Percentiles rank a stretch among this genome's conserved stretches.
Evolutionary conservation across 2,888 invertebrate genomes (phyloP).

Genomic region (Mythimna albipuncta): DNA sequence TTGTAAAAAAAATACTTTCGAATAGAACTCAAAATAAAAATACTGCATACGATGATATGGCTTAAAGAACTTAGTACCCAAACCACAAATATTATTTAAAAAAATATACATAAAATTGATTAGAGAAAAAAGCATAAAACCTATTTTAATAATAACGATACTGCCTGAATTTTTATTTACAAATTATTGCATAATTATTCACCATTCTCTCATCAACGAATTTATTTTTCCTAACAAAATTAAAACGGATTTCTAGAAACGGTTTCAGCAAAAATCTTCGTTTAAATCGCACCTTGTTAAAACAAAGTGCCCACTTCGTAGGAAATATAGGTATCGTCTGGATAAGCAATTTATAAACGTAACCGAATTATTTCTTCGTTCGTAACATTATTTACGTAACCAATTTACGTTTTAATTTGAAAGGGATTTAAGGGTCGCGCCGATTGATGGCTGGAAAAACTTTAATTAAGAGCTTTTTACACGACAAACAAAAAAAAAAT

Average conservation of each 20-base stretch:
- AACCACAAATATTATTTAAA: too few species aligned
- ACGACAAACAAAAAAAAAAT: background rate
- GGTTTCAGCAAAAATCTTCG: constrained; percentile 35
- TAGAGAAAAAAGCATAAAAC: too few species aligned
- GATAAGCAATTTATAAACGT: constrained; percentile 56
- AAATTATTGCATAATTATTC: background rate
- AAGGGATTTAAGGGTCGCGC: constrained; percentile 5
- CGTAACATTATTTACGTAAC: constrained; percentile 39
- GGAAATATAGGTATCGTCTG: constrained; percentile 50
- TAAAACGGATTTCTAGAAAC: constrained; percentile 25
- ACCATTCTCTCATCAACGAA: background rate
- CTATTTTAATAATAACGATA: too few species aligned
- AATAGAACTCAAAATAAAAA: too few species aligned
- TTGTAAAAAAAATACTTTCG: too few species aligned
- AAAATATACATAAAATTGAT: too few species aligned
- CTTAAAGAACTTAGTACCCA: too few species aligned
- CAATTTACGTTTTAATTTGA: constrained; percentile 48
- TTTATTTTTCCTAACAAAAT: background rate
- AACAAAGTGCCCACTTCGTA: constrained; percentile 52
- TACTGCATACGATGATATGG: too few species aligned
- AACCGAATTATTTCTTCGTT: constrained; percentile 50
- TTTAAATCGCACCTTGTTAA: constrained; percentile 40
- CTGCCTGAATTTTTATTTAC: too few species aligned
- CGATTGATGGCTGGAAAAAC: constrained; percentile 8
- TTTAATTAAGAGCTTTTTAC: background rate